phyloP scores from a whole-genome alignment of 2,113 vertebrate genomes.

The Cnemophilus loriae region DNA sequence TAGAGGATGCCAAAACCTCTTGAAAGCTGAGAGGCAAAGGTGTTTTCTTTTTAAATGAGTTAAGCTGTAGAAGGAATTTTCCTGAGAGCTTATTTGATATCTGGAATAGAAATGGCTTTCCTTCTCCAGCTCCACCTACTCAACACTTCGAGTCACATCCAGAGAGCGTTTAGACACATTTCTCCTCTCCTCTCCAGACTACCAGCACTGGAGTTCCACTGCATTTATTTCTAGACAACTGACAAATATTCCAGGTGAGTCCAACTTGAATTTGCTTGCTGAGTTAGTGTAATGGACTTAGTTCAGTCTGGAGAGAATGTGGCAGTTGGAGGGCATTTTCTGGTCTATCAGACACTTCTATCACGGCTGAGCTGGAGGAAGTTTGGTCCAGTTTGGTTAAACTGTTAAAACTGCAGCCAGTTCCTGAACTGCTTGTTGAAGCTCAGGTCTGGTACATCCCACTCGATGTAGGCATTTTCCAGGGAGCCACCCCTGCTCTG shows the following conservation, averaged over 20 bases:
- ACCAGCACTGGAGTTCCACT: background rate
- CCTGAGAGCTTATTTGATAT: constrained; percentile 31
- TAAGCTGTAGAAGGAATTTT: constrained; percentile 43
- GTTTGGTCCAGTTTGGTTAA: background rate
- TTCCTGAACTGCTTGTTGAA: background rate
- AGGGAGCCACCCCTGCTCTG: background rate
- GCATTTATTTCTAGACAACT: background rate
- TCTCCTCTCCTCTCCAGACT: background rate
- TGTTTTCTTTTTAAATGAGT: constrained; percentile 49
- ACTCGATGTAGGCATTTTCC: background rate
- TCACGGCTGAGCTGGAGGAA: background rate
- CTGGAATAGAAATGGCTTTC: constrained; percentile 17
- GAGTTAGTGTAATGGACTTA: background rate
- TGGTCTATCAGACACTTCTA: background rate
- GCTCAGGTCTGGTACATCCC: background rate
- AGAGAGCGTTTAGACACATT: background rate
- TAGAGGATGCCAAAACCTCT: constrained; percentile 38
- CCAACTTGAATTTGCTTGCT: background rate
- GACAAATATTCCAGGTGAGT: background rate
- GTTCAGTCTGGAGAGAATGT: background rate
- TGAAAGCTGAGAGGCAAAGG: constrained; percentile 13
- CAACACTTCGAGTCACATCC: background rate
- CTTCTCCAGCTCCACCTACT: background rate
- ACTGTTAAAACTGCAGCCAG: background rate
- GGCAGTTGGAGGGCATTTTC: background rate